Base-by-base conservation (phyloP, 2,113 vertebrate species). In the Barnardius zonarius region DNA sequence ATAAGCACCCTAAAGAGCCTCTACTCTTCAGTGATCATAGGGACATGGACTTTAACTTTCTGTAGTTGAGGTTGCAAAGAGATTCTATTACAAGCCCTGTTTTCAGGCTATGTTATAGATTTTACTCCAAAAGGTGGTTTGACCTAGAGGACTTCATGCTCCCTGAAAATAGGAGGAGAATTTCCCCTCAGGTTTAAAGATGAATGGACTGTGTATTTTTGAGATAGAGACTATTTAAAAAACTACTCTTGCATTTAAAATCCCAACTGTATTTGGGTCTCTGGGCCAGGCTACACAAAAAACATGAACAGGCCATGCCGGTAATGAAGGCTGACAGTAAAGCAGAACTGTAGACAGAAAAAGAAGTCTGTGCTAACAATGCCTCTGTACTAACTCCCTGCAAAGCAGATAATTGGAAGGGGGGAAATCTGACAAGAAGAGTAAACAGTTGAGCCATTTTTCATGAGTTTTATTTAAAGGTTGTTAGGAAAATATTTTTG, bases 391-490 rank as follows among this genome's bases (percentile, higher is more conserved):
- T 35, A 67, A 48, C 23, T 16, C 5, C 8, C 61, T 75, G 74
- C 25, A 28, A 92, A 80, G 55, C 28, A 62, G 64, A 48, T 64
- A 37, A 27, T 35, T 52, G 48, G 18, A 73, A 55, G 7, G 22
- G 20, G 37, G 7, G 2, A 67, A 41, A 62, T 25, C 74, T 95
- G 84, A 48, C 82, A 64, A 86, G 31, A 82, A 4, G 2, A 68
- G 22, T 25, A 69, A 95, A 75, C 28, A 28, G 88, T 78, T 93
- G 88, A 95, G 93, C 66, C 76, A 64, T 52, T 92, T 95, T 82
- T 37, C 90, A 94, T 92, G 70, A 96, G 69, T 96, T 88, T 91
- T 67, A 57, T 87, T 76, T 57, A 73, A 75, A 91, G 39, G 35
- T 75, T 88, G 73, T 72, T 82, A 31, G 69, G 81, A 66, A 88